Evolutionary conservation across 2,888 invertebrate species (phyloP).

Genomic region (Ephialtes manifestator): DNA sequence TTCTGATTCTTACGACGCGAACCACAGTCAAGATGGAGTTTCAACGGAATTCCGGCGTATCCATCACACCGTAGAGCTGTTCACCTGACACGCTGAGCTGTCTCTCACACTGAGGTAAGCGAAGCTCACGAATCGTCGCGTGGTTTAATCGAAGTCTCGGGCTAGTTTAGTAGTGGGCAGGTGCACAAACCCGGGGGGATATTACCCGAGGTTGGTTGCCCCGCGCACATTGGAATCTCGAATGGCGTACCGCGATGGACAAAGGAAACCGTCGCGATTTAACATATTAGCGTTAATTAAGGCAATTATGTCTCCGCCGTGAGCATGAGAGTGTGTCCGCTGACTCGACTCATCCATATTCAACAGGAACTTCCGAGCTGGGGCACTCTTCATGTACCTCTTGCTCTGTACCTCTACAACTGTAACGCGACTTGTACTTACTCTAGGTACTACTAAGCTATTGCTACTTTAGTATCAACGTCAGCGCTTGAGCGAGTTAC

Average conservation of each 20-base stretch:
- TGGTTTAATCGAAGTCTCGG: conserved; percentile 68
- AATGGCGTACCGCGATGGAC: conserved; percentile 77
- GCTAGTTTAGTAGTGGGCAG: conserved; percentile 34
- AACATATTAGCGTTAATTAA: conserved; percentile 86
- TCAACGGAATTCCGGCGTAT: conserved; percentile 60
- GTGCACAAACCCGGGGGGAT: conserved; percentile 34
- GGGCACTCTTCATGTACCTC: conserved; percentile 25
- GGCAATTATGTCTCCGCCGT: conserved; percentile 85
- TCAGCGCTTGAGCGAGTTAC: conserved; percentile 5
- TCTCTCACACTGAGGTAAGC: conserved; percentile 25
- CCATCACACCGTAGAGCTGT: conserved; percentile 31
- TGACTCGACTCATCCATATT: conserved; percentile 85
- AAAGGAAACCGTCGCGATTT: conserved; percentile 85
- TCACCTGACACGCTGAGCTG: conserved; percentile 34
- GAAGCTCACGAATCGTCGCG: conserved; percentile 66
- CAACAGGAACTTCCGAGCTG: conserved; percentile 74
- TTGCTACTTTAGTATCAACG: background rate
- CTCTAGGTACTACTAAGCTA: conserved; percentile 35
- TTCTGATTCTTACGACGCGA: conserved; percentile 31
- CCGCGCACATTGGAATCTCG: conserved; percentile 70
- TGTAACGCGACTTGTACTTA: conserved; percentile 10
- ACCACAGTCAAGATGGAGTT: conserved; percentile 31
- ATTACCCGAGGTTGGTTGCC: conserved; percentile 25
- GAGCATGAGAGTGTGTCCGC: conserved; percentile 85
- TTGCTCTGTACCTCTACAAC: conserved; percentile 24